phyloP scores from a whole-genome alignment of 2,888 invertebrate genomes.

The Copidosoma aretas region DNA sequence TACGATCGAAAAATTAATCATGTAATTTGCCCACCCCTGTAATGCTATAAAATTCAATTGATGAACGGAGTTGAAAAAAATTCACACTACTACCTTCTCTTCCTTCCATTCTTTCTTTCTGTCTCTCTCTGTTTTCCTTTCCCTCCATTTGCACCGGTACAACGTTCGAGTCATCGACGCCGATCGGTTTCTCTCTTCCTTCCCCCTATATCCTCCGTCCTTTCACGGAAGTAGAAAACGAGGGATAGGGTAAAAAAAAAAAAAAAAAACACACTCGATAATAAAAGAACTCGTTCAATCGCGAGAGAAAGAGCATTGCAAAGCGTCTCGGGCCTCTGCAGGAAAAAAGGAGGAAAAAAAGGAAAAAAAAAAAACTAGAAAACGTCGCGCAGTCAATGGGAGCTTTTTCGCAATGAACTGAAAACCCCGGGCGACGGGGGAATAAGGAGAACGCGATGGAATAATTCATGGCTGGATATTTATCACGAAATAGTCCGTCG shows the following conservation, averaged over 20 bases:
- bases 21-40: too few relatives aligned
- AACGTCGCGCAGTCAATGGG: conserved; percentile 7
- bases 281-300: conserved; percentile 35
- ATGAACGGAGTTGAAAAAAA: neutral
- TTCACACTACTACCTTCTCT: neutral
- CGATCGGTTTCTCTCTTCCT: conserved; percentile 3
- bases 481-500: conserved; percentile 26
- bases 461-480: conserved; percentile 28
- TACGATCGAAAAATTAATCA: too few relatives aligned
- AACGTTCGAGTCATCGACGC: conserved; percentile 20
- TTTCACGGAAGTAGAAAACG: conserved; percentile 12
- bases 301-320: conserved; percentile 27
- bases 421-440: neutral
- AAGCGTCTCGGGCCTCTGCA: neutral
- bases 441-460: conserved; percentile 22
- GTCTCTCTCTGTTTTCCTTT: neutral
- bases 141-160: neutral
- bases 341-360: neutral
- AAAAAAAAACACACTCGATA: conserved; percentile 14
- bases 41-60: too few relatives aligned
- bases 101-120: too few relatives aligned
- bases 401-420: conserved; percentile 25
- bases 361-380: neutral
- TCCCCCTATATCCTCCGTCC: neutral
- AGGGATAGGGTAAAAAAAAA: neutral